Evolutionary conservation across 2,113 vertebrate species (phyloP).

Genomic region (Vulpes ferrilata): DNA sequence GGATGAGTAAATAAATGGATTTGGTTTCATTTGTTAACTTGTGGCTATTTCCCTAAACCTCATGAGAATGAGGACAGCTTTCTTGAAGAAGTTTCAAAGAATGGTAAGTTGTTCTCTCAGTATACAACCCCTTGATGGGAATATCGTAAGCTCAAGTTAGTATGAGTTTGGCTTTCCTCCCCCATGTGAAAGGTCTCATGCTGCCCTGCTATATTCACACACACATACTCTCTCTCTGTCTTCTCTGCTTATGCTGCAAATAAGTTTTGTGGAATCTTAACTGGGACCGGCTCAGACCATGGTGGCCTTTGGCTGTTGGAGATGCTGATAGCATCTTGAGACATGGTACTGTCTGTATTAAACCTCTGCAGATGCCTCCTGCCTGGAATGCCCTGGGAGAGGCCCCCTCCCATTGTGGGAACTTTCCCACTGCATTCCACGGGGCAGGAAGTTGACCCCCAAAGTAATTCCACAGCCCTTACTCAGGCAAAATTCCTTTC

Average conservation of each 20-base stretch:
- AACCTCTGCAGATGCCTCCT: not conserved
- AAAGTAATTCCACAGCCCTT: constrained; percentile 75
- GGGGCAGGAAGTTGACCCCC: constrained; percentile 71
- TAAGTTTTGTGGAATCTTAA: constrained; percentile 13
- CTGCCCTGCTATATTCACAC: not conserved
- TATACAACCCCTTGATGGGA: not conserved
- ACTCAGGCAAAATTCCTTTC: constrained; percentile 74
- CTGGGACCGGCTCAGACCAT: not conserved
- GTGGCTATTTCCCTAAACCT: not conserved
- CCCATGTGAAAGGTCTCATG: not conserved
- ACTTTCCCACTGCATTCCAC: constrained; percentile 69
- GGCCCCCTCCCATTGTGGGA: constrained; percentile 55
- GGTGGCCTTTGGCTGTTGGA: not conserved
- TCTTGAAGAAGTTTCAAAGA: not conserved
- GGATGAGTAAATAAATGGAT: not conserved
- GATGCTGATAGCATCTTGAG: constrained; percentile 33
- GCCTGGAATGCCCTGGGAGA: not conserved
- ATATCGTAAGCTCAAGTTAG: not conserved
- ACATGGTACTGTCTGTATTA: not conserved
- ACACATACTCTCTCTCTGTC: not conserved
- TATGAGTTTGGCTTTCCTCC: not conserved
- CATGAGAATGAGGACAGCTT: not conserved
- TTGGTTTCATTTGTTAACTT: not conserved
- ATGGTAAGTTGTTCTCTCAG: not conserved
- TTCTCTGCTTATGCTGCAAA: constrained; percentile 41